These are phyloP conservation scores for Helogale parvula DNA, from an alignment of 2,113 vertebrate genomes.

Conservation along the genomic window DNA sequence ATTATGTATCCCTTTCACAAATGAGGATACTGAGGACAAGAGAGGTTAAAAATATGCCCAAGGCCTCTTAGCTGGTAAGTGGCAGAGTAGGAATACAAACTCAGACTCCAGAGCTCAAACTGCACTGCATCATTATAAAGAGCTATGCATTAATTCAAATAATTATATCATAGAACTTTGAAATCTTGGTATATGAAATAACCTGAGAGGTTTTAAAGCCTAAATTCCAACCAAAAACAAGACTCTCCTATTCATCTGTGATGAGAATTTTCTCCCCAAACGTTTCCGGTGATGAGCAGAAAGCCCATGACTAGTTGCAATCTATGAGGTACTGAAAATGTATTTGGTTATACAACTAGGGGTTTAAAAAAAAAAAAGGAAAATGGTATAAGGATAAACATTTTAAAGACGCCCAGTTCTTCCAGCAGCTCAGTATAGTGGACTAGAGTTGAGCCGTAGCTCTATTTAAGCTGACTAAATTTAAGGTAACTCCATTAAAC, in stretches of 20 bases:
- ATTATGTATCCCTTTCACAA: background rate
- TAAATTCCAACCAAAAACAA: background rate
- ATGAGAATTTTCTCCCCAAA: background rate
- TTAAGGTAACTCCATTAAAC: background rate
- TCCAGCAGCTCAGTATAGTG: background rate
- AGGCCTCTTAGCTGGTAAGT: background rate
- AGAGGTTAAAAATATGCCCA: background rate
- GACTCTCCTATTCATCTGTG: background rate
- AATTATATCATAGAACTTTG: background rate
- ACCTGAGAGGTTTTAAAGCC: background rate
- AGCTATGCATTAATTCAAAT: background rate
- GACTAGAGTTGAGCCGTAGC: background rate
- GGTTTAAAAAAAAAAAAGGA: background rate
- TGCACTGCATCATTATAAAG: background rate
- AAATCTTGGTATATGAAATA: constrained; percentile 5
- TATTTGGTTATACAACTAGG: background rate
- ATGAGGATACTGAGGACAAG: background rate
- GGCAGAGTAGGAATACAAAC: background rate
- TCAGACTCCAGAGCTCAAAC: background rate
- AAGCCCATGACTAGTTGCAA: background rate
- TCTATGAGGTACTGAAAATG: background rate
- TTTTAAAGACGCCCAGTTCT: background rate
- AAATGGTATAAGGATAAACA: background rate
- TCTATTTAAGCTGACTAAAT: no score
- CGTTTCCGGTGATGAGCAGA: background rate